These are phyloP conservation scores for Xerus rutilus DNA, from an alignment of 2,797 vertebrate genomes.

Conservation along the genomic window DNA sequence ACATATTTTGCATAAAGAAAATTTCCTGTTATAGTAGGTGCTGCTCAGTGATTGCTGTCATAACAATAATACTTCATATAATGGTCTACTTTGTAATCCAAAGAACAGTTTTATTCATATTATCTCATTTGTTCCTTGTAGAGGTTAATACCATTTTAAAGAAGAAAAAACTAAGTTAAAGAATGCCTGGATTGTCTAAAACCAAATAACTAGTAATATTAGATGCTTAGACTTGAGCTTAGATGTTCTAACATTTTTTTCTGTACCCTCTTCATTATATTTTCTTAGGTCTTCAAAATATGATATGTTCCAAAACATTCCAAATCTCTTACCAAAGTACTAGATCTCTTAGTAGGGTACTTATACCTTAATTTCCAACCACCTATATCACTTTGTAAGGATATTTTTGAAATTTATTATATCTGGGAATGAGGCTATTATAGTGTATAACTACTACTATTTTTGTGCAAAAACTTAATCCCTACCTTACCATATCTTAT, in stretches of 20 bases:
- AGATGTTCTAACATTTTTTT: background rate
- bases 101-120: slow-evolving; percentile 41
- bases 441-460: background rate
- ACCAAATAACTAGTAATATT: background rate
- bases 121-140: slow-evolving; percentile 62
- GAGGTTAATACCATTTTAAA: slow-evolving; percentile 56
- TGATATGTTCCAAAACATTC: background rate
- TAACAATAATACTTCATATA: slow-evolving; percentile 59
- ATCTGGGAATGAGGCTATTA: background rate
- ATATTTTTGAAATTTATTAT: background rate
- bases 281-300: background rate
- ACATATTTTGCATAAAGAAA: slow-evolving; percentile 66
- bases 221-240: background rate
- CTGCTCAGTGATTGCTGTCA: slow-evolving; percentile 64
- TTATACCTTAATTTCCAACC: background rate
- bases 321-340: background rate
- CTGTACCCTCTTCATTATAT: background rate
- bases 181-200: slow-evolving; percentile 12
- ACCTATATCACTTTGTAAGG: background rate
- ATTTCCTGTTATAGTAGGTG: slow-evolving; percentile 59
- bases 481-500: background rate
- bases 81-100: slow-evolving; percentile 61
- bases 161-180: slow-evolving; percentile 59
- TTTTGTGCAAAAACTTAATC: background rate
- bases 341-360: background rate